Evolutionary conservation across 2,113 vertebrate species (phyloP).

Genomic region (Pimephales promelas): DNA sequence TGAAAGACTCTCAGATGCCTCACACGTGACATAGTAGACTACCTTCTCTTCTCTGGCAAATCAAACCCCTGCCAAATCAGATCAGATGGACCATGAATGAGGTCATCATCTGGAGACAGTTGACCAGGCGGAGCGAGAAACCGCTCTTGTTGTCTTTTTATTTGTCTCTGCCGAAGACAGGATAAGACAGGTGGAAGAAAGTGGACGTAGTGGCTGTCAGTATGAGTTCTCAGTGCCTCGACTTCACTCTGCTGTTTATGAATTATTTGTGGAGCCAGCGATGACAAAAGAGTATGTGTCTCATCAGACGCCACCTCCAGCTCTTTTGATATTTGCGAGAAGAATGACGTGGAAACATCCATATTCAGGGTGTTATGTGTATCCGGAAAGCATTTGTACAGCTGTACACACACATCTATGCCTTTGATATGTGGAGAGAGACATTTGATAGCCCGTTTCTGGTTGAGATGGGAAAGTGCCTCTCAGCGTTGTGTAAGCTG

Average conservation of each 20-base stretch:
- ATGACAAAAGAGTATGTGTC: conserved; percentile 72
- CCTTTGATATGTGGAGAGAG: conserved; percentile 29
- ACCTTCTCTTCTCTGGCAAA: neutral
- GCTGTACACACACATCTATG: neutral
- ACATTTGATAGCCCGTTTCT: conserved; percentile 27
- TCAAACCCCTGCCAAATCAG: neutral
- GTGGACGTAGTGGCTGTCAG: conserved; percentile 67
- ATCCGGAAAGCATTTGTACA: neutral
- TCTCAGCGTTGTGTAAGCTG: conserved; percentile 31
- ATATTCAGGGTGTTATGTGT: neutral
- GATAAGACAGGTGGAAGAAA: conserved; percentile 52
- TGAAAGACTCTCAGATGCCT: neutral
- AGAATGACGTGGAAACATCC: neutral
- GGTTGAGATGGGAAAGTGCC: conserved; percentile 3
- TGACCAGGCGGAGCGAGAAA: neutral
- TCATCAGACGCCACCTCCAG: neutral
- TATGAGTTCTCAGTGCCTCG: conserved; percentile 68
- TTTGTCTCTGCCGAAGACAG: conserved; percentile 42
- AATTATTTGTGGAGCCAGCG: conserved; percentile 79
- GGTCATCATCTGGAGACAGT: neutral
- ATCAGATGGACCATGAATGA: conserved; percentile 6
- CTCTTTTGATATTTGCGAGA: neutral
- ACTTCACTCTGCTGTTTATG: conserved; percentile 73
- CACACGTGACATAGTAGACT: no score
- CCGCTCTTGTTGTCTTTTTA: conserved; percentile 14